Conservation (phyloP, 2,888 invertebrate species). For the Parascotia fuliginaria region DNA sequence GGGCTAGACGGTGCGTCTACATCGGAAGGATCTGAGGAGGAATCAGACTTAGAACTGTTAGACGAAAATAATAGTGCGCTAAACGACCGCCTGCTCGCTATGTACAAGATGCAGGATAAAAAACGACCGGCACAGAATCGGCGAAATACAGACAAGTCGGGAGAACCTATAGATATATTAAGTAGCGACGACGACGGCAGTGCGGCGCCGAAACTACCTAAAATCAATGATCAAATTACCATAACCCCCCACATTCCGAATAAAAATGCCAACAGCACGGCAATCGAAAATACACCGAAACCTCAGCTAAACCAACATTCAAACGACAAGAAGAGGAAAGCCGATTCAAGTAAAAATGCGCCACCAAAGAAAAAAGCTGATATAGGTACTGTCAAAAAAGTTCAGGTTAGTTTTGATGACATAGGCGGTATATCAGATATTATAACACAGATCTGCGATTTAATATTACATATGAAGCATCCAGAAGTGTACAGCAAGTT, state of each 20-base stretch:
- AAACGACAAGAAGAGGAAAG: constrained; percentile 73
- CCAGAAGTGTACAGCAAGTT: constrained; percentile 95
- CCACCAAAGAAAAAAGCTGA: constrained; percentile 67
- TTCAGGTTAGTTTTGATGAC: constrained; percentile 88
- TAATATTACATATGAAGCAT: constrained; percentile 94
- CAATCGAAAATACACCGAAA: constrained; percentile 56
- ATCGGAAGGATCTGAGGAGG: constrained; percentile 86
- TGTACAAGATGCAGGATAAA: constrained; percentile 82
- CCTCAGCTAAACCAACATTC: constrained; percentile 58
- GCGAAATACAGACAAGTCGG: constrained; percentile 70
- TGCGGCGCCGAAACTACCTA: constrained; percentile 76
- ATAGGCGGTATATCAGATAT: constrained; percentile 93
- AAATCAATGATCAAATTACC: constrained; percentile 81
- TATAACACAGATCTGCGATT: constrained; percentile 89
- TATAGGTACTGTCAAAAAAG: constrained; percentile 66
- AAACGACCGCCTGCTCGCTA: constrained; percentile 83
- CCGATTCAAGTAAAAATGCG: constrained; percentile 57
- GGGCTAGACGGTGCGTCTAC: constrained; percentile 86
- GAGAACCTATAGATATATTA: constrained; percentile 79
- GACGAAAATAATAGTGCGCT: constrained; percentile 93
- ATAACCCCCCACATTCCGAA: constrained; percentile 77
- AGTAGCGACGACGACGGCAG: constrained; percentile 76
- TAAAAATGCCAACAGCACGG: constrained; percentile 59
- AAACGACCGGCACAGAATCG: constrained; percentile 71
- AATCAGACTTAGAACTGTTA: constrained; percentile 90